Evolutionary conservation across 1,140 invertebrate genomes (phyloP), one percentile per base, ranked within the genome.

Genomic region (Zaprionus camerounensis): DNA sequence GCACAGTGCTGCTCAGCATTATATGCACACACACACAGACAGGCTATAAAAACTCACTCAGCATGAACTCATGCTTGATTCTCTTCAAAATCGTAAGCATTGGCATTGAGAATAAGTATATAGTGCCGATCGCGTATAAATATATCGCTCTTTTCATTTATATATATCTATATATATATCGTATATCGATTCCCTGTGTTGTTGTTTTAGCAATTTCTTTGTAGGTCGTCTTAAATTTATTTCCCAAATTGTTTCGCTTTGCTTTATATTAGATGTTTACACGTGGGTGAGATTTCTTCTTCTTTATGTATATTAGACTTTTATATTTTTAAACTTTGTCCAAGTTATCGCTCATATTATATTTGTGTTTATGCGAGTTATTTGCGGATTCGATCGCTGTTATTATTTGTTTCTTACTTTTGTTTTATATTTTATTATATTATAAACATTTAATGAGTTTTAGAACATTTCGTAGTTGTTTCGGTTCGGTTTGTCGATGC

Each of bases 11-110:
- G 44, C 34, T 15, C 51, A 74, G 55, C 67, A 71, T 20, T 63
- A 41, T 34, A 62, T 44, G 67, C 71, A 68, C 84, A 57, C 63
- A 12, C 31, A 22, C 20, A 22, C 20, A 22, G 20, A 22, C 20
- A 22, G 20, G 2, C 9, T n/a, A n/a, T 7, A 49, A 22, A 0
- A 26, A 91, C 87, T 91, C 83, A 91, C 87, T 84, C 46, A 77
- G 65, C 28, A 87, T 58, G 26, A 91, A 73, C 68, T 91, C 87
- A 69, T 91, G 38, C 80, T 87, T 91, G 6, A 91, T 72, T 91
- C 74, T 71, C 77, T 81, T 75, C 28, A 91, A 63, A 51, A 87
- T 78, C 56, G 76, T 82, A 9, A 81, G 57, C 71, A 91, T 71
- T 61, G 51, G 73, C 73, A 76, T 76, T 65, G 67, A 51, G 17